phyloP scores from a whole-genome alignment of 2,797 vertebrate genomes.

The Sebastes cheni region DNA sequence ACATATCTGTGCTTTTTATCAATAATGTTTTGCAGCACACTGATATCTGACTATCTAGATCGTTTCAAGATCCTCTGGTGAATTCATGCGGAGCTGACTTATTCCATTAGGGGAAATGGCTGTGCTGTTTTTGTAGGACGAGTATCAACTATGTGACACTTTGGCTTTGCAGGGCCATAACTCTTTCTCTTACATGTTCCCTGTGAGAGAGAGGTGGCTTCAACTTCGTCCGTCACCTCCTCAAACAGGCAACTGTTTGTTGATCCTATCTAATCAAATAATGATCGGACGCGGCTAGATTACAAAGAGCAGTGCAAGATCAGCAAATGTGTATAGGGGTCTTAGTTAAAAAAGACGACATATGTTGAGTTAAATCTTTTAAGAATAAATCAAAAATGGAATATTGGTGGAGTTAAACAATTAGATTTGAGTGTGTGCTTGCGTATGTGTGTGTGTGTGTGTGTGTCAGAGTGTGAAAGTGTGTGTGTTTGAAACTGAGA shows the following conservation, averaged over 20 bases:
- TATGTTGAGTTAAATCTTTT: not conserved
- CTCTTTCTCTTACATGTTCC: constrained; percentile 56
- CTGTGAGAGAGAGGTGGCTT: constrained; percentile 41
- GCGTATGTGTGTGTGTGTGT: not conserved
- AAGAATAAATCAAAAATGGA: not conserved
- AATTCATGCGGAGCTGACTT: constrained; percentile 49
- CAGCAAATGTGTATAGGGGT: not conserved
- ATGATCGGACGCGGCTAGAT: constrained; percentile 31
- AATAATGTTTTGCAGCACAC: constrained; percentile 1
- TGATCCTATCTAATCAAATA: constrained; percentile 57
- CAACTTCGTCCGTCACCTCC: constrained; percentile 40
- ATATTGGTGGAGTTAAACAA: constrained; percentile 8
- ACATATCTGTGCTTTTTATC: constrained; percentile 38
- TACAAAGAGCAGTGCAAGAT: constrained; percentile 9
- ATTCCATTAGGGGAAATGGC: constrained; percentile 61
- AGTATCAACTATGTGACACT: constrained; percentile 74
- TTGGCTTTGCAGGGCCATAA: constrained; percentile 53
- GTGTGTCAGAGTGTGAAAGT: not conserved
- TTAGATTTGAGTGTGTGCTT: not conserved
- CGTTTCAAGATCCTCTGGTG: constrained; percentile 35
- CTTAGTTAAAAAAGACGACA: not conserved
- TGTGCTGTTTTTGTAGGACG: constrained; percentile 71
- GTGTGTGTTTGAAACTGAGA: constrained; percentile 46
- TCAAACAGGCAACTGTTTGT: constrained; percentile 47
- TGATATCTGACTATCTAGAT: constrained; percentile 25